phyloP scores from a whole-genome alignment of 2,797 vertebrate species.

The Acanthornis magna region DNA sequence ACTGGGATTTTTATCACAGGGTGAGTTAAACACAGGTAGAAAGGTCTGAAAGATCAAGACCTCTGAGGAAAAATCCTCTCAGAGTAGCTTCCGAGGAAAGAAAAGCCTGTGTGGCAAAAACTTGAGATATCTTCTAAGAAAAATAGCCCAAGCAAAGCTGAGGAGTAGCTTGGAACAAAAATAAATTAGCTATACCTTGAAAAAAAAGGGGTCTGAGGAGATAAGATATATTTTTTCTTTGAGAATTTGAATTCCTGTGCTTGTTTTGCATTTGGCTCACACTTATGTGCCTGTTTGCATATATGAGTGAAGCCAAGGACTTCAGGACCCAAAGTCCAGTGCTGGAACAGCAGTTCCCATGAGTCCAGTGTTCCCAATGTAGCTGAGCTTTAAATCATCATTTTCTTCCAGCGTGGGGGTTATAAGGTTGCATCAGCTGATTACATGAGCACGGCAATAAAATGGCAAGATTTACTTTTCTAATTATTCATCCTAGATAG shows the following conservation, averaged over 20 bases:
- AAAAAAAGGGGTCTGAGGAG: neutral
- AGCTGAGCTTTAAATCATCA: neutral
- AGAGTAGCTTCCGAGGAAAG: neutral
- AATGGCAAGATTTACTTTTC: neutral
- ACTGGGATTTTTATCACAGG: constrained; percentile 3
- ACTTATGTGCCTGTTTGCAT: neutral
- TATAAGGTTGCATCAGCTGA: neutral
- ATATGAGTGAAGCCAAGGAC: neutral
- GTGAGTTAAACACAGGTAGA: constrained; percentile 22
- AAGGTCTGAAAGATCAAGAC: constrained; percentile 50
- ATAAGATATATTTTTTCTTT: neutral
- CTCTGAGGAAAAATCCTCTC: neutral
- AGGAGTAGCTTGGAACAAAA: neutral
- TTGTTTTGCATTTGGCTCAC: neutral
- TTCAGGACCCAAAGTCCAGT: neutral
- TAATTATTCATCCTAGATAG: neutral
- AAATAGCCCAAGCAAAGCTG: neutral
- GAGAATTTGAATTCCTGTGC: neutral
- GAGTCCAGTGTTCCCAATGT: neutral
- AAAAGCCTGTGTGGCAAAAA: neutral
- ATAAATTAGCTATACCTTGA: neutral
- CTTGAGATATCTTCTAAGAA: neutral
- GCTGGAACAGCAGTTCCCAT: neutral
- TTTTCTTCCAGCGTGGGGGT: neutral
- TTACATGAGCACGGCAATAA: neutral